Base-by-base conservation (phyloP, 2,797 vertebrate genomes). In the Pachyuromys duprasi region DNA sequence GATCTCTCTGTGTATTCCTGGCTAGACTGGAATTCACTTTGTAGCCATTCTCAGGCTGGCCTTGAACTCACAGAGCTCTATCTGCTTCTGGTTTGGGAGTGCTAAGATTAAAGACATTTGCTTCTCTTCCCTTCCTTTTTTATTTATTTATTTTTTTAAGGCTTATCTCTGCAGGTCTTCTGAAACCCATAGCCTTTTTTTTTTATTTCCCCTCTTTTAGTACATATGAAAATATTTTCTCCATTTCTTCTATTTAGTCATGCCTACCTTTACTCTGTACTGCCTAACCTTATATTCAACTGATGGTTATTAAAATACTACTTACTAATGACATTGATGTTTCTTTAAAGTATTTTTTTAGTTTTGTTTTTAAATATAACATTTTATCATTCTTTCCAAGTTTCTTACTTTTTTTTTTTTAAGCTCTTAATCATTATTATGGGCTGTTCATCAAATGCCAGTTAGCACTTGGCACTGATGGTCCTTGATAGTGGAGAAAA, bases 271-370 rank as follows among this genome's bases (percentile, higher is more conserved):
- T 8, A 81, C 26, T 94, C 49, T 60, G 8, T 91, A 36, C 57
- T 76, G 17, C 11, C 53, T 90, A 26, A 63, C 90, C 53, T 92
- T 88, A 69, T 15, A 42, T 87, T 89, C 33, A 90, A 20, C 26
- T 49, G 31, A 84, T 79, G 5, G 20, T 75, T 82, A 88, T 6
- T 72, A 69, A 90, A 78, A 86, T 95, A 80, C 4, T n/a, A 67
- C 39, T 92, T 96, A n/a, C 80, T 96, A 65, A 60, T 93, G 57
- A 87, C 53, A 93, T 17, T 87, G 55, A 86, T 79, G 11, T 91
- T 95, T 95, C 55, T 55, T 8, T 91, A 89, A 87, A 84, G 45
- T 45, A 67, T 53, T 69, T 11, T 63, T 84, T 84, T 49, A 65
- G 9, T 83, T 65, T 28, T 65, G 17, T n/a, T 84, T 45, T 33